Evolutionary conservation across 2,797 vertebrate genomes (phyloP).

Genomic region (Synanceia verrucosa): DNA sequence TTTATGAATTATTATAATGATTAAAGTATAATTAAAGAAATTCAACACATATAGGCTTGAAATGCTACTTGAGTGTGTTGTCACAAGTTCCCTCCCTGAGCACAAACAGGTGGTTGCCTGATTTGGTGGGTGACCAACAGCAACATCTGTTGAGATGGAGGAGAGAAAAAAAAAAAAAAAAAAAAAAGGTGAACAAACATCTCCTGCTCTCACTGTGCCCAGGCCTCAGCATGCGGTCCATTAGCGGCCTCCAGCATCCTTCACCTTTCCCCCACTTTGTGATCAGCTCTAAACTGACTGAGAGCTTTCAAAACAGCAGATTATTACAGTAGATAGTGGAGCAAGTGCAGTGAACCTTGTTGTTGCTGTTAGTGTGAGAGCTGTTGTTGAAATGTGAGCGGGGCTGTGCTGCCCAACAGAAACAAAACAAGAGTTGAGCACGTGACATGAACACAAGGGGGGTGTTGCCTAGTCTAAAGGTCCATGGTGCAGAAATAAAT

Average conservation of each 20-base stretch:
- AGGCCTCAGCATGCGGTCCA: constrained; percentile 40
- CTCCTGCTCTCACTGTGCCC: constrained; percentile 27
- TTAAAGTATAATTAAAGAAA: neutral
- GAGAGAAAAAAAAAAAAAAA: neutral
- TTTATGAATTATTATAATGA: neutral
- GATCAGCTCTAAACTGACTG: constrained; percentile 8
- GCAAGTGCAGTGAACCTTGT: neutral
- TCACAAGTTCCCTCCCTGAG: constrained; percentile 2
- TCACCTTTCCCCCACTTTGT: constrained; percentile 69
- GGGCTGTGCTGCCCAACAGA: neutral
- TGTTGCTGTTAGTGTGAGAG: neutral
- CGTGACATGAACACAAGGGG: neutral
- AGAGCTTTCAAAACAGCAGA: constrained; percentile 14
- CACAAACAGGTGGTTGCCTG: constrained; percentile 31
- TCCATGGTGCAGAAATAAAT: neutral
- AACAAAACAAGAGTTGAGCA: neutral
- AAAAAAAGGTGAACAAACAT: constrained; percentile 71
- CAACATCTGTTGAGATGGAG: constrained; percentile 66
- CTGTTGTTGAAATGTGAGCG: neutral
- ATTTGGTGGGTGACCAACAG: constrained; percentile 34
- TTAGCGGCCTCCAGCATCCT: constrained; percentile 49
- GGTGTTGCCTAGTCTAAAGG: neutral
- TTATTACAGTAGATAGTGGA: constrained; percentile 16
- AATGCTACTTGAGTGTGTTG: neutral
- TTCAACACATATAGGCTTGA: neutral